Conservation (phyloP, 2,888 invertebrate species). For the Eristalinus sepulchralis region DNA sequence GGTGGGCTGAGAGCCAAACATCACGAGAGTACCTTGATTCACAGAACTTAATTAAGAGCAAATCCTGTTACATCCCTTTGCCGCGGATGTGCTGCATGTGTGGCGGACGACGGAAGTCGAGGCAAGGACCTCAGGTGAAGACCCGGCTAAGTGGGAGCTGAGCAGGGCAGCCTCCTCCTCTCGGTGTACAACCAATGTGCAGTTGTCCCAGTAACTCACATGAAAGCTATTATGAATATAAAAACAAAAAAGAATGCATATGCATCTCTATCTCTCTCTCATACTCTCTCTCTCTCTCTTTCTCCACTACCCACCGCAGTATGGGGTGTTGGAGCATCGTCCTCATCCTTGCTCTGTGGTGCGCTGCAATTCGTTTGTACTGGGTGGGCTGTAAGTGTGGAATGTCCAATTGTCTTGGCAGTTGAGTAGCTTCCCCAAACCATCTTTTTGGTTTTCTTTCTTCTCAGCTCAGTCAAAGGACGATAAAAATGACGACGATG, state of each 20-base stretch:
- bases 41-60: constrained; percentile 66
- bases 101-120: constrained; percentile 4
- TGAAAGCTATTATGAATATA: constrained; percentile 63
- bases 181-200: constrained; percentile 39
- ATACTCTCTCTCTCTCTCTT: too few species aligned
- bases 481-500: background rate
- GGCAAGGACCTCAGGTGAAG: constrained; percentile 45
- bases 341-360: constrained; percentile 27
- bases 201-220: constrained; percentile 60
- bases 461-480: background rate
- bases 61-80: constrained; percentile 46
- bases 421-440: background rate
- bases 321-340: constrained; percentile 15
- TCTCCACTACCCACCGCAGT: too few species aligned
- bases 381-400: constrained; percentile 46
- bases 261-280: background rate
- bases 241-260: constrained; percentile 61
- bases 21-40: constrained; percentile 51
- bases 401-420: constrained; percentile 59
- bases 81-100: background rate
- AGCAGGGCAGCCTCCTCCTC: constrained; percentile 8
- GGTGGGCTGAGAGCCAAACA: constrained; percentile 1
- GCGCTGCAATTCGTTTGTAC: constrained; percentile 44
- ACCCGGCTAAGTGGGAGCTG: constrained; percentile 40
- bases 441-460: background rate